A percentile compares a stretch with the other conserved stretches of the same genome.
Evolutionary conservation across 2,797 vertebrate genomes (phyloP).

Genomic region (Bradypodion ventrale): DNA sequence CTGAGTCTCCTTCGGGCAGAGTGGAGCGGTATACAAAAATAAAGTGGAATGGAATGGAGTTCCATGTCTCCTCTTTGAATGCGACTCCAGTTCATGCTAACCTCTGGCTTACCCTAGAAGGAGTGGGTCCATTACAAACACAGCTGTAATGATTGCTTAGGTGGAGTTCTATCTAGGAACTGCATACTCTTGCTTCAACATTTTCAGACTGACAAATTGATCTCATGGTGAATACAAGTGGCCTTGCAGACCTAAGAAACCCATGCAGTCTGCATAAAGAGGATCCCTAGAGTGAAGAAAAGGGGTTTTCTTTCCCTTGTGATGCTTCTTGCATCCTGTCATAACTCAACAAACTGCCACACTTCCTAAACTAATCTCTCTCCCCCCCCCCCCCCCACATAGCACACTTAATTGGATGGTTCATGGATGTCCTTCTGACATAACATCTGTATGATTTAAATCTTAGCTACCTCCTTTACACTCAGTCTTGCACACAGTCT

Average conservation of each 20-base stretch:
- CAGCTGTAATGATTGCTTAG: neutral
- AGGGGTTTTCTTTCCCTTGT: neutral
- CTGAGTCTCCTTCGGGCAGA: too few species aligned
- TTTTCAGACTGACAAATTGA: neutral
- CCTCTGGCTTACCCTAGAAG: neutral
- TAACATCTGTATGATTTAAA: constrained; percentile 3
- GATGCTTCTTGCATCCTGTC: too few species aligned
- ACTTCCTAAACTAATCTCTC: neutral
- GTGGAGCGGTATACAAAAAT: too few species aligned
- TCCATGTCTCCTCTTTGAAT: neutral
- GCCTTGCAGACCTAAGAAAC: neutral
- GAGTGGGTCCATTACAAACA: neutral
- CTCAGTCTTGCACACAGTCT: neutral
- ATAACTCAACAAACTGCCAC: neutral
- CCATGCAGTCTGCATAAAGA: neutral
- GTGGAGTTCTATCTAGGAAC: neutral
- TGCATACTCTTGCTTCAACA: neutral
- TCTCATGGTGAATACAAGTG: neutral
- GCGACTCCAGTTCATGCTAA: neutral
- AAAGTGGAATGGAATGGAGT: too few species aligned
- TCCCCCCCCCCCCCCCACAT: too few species aligned
- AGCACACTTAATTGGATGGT: neutral
- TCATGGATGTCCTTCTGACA: neutral
- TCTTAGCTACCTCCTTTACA: constrained; percentile 17
- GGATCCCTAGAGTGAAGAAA: neutral